Percentiles rank a stretch among this genome's conserved stretches.
Evolutionary conservation across 2,113 vertebrate genomes (phyloP).

Genomic region (Apteryx mantelli): DNA sequence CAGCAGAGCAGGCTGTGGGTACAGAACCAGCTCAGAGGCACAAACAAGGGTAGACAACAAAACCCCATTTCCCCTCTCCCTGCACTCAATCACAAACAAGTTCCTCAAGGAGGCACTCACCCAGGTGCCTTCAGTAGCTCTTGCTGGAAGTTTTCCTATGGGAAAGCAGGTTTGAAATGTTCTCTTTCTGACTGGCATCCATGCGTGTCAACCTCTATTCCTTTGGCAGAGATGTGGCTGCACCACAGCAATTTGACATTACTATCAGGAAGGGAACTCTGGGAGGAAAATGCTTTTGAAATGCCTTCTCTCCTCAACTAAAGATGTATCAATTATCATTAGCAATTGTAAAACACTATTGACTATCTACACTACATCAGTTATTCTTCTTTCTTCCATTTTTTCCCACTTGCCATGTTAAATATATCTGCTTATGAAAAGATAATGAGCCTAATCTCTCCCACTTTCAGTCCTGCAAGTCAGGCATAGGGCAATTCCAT

Average conservation of each 20-base stretch:
- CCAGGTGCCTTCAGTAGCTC: neutral
- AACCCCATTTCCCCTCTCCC: neutral
- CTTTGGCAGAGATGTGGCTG: neutral
- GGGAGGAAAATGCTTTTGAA: neutral
- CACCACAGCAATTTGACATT: neutral
- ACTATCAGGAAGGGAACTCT: neutral
- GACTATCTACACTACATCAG: neutral
- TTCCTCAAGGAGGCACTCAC: neutral
- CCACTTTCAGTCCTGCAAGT: neutral
- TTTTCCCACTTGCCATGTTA: neutral
- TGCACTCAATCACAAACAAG: neutral
- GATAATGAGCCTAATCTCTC: neutral
- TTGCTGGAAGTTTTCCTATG: neutral
- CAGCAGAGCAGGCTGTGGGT: neutral
- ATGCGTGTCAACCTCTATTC: neutral
- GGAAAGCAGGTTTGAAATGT: neutral
- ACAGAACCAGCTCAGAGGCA: neutral
- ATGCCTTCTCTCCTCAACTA: neutral
- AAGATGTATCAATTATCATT: neutral
- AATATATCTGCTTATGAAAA: conserved; percentile 3
- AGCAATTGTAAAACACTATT: conserved; percentile 24
- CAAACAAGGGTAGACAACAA: neutral
- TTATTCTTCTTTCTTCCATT: conserved; percentile 1
- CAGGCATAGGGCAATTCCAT: neutral
- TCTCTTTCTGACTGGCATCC: neutral